These are phyloP conservation scores for Falco punctatus DNA, from an alignment of 2,113 vertebrate genomes.

Conservation along the genomic window DNA sequence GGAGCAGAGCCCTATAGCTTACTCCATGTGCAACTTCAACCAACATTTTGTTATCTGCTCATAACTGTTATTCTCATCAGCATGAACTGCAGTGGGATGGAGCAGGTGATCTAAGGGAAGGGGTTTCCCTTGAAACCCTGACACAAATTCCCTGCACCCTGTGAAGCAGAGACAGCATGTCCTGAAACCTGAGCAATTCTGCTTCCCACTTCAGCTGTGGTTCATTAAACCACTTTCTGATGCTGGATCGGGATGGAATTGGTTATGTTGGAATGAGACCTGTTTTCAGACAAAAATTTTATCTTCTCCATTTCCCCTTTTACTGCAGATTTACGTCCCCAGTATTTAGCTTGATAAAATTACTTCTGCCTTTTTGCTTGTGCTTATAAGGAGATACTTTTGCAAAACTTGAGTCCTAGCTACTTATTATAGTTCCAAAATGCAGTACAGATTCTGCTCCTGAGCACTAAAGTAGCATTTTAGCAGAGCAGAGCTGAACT, in stretches of 20 bases:
- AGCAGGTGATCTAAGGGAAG: background rate
- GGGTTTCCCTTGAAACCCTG: background rate
- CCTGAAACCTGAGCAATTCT: background rate
- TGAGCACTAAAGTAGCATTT: background rate
- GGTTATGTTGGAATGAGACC: conserved; percentile 16
- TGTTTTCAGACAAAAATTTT: background rate
- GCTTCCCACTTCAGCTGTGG: conserved; percentile 21
- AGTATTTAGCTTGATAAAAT: conserved; percentile 22
- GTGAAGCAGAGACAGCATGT: background rate
- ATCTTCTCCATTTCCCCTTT: conserved; percentile 29
- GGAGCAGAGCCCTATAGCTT: background rate
- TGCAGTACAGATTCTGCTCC: background rate
- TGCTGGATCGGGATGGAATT: conserved; percentile 3
- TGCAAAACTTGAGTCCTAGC: background rate
- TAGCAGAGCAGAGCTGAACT: background rate
- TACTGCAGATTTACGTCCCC: background rate
- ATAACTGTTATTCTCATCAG: background rate
- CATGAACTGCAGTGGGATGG: background rate
- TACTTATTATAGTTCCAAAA: conserved; percentile 21
- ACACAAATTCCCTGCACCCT: background rate
- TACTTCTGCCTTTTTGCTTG: background rate
- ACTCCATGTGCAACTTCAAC: background rate
- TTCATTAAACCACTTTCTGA: conserved; percentile 31
- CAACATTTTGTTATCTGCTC: background rate
- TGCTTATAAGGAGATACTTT: background rate